Percentiles rank a stretch among this genome's conserved stretches.
Evolutionary conservation across 2,888 invertebrate species (phyloP).

Genomic region (Thysanoteuthis rhombus): DNA sequence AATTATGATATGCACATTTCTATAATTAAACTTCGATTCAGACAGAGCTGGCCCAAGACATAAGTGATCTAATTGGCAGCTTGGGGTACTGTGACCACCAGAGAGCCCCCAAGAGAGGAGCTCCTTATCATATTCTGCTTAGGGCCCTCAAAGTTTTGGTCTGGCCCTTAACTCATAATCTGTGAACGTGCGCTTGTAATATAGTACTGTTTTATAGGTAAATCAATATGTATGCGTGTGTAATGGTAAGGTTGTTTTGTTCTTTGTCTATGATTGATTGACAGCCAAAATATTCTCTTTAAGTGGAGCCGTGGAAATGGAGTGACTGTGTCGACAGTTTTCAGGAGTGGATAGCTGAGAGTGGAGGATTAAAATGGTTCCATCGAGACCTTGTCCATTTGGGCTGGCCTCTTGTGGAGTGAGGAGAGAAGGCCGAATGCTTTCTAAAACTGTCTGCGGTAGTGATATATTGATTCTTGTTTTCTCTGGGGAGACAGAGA

Average conservation of each 20-base stretch:
- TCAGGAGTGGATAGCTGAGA: conserved; percentile 12
- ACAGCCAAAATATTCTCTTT: background rate
- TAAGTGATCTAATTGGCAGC: no score
- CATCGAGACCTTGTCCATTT: background rate
- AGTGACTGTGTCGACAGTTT: background rate
- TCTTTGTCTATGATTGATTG: background rate
- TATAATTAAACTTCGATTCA: background rate
- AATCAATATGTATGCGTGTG: background rate
- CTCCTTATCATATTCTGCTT: no score
- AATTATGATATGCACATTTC: no score
- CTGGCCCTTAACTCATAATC: no score
- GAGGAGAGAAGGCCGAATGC: background rate
- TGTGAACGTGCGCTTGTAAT: no score
- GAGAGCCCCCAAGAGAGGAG: no score
- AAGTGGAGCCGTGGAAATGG: background rate
- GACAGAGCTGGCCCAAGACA: background rate
- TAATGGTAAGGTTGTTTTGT: background rate
- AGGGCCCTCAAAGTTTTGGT: no score
- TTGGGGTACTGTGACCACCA: no score
- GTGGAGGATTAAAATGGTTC: background rate
- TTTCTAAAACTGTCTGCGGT: background rate
- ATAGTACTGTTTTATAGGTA: background rate
- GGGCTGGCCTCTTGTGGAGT: background rate
- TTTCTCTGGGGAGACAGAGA: background rate
- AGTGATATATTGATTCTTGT: background rate